These are phyloP conservation scores for Toxonevra muliebris DNA, from an alignment of 2,888 invertebrate species.

Conservation along the genomic window DNA sequence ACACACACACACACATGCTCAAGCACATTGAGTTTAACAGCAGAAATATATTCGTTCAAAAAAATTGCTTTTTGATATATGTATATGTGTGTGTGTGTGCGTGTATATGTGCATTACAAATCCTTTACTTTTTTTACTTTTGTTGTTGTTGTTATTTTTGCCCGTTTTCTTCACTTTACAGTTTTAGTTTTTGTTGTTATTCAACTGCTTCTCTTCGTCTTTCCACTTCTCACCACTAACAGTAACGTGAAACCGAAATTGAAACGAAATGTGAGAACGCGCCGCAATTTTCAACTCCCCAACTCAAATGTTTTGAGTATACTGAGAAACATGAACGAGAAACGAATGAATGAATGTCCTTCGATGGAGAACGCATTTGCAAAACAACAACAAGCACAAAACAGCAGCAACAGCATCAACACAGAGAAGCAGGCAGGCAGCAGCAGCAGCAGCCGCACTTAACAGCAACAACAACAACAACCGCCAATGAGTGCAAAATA, in stretches of 20 bases:
- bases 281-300: conserved; percentile 48
- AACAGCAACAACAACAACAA: background rate
- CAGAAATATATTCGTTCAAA: background rate
- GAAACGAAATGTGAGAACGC: conserved; percentile 21
- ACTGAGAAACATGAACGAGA: conserved; percentile 39
- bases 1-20: conserved; percentile 1
- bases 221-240: conserved; percentile 15
- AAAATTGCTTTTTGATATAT: too few relatives aligned
- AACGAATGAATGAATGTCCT: conserved; percentile 27
- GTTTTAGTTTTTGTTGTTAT: too few relatives aligned
- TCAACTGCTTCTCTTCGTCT: conserved; percentile 6
- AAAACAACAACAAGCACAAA: conserved; percentile 7
- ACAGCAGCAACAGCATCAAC: conserved; percentile 12
- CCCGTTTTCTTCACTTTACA: too few relatives aligned
- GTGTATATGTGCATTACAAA: background rate
- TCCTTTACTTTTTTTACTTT: too few relatives aligned
- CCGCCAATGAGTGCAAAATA: background rate
- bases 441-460: conserved; percentile 5
- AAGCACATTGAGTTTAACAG: background rate
- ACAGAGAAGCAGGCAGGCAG: background rate
- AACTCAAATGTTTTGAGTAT: conserved; percentile 57
- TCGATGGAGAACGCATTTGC: conserved; percentile 20
- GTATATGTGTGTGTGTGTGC: background rate
- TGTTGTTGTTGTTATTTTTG: too few relatives aligned
- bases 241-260: conserved; percentile 17